These are phyloP conservation scores for Monomorium pharaonis DNA, from an alignment of 1,140 invertebrate species.

Conservation along the genomic window DNA sequence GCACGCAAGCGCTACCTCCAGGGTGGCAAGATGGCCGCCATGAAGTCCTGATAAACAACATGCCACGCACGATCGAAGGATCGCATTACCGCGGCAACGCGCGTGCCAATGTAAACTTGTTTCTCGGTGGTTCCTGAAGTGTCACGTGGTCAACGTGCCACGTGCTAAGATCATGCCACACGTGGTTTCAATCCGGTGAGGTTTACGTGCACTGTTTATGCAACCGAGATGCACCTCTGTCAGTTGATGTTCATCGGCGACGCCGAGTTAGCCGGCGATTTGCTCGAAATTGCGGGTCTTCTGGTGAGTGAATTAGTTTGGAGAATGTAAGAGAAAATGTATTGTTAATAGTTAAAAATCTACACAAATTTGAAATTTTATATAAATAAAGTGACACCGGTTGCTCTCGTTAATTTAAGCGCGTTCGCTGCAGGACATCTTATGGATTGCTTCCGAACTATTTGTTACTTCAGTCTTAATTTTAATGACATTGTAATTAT, in stretches of 20 bases:
- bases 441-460: constrained; percentile 51
- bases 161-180: constrained; percentile 28
- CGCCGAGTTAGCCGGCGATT: constrained; percentile 73
- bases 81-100: constrained; percentile 1
- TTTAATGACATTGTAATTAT: not conserved
- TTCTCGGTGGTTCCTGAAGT: constrained; percentile 28
- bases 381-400: not conserved
- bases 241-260: constrained; percentile 76
- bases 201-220: not conserved
- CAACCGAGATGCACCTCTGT: constrained; percentile 70
- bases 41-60: constrained; percentile 71
- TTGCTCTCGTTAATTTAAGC: not conserved
- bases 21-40: constrained; percentile 73
- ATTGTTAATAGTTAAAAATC: not conserved
- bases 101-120: constrained; percentile 34
- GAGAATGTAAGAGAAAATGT: not conserved
- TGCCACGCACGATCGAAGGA: constrained; percentile 58
- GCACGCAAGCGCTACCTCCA: constrained; percentile 69
- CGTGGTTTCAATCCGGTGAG: not conserved
- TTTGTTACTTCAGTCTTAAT: not conserved
- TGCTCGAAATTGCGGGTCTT: constrained; percentile 74
- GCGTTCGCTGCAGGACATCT: constrained; percentile 46
- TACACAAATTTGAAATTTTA: not conserved
- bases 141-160: constrained; percentile 41
- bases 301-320: constrained; percentile 73